Conservation (phyloP, 1,140 invertebrate genomes). For the Tetramorium simillimum region DNA sequence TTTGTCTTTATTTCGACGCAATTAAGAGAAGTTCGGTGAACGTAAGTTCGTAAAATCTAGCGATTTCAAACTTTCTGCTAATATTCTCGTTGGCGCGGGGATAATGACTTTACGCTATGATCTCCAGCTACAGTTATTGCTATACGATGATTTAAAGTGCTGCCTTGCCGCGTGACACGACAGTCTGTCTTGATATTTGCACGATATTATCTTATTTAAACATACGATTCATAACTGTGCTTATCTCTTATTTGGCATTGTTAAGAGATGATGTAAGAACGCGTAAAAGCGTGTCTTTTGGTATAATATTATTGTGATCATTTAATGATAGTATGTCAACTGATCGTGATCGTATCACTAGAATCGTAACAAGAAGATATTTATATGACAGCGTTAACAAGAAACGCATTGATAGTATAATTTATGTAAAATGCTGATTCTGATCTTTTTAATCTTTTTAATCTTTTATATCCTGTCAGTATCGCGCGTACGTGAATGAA, state of each 20-base stretch:
- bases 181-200: background rate
- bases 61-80: background rate
- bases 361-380: background rate
- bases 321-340: background rate
- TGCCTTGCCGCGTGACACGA: background rate
- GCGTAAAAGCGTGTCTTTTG: background rate
- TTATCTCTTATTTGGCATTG: constrained; percentile 14
- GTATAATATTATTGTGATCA: constrained; percentile 8
- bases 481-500: background rate
- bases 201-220: constrained; percentile 26
- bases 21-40: background rate
- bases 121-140: background rate
- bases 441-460: too few species aligned
- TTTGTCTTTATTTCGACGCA: background rate
- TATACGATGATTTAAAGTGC: background rate
- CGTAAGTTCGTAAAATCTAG: background rate
- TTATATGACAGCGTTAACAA: background rate
- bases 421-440: background rate
- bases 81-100: background rate
- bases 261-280: constrained; percentile 13
- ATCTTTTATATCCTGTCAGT: background rate
- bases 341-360: background rate
- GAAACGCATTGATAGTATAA: background rate
- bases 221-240: background rate
- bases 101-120: background rate